These are phyloP conservation scores for Latrodectus geometricus DNA, from an alignment of 1,140 invertebrate species.

Conservation along the genomic window DNA sequence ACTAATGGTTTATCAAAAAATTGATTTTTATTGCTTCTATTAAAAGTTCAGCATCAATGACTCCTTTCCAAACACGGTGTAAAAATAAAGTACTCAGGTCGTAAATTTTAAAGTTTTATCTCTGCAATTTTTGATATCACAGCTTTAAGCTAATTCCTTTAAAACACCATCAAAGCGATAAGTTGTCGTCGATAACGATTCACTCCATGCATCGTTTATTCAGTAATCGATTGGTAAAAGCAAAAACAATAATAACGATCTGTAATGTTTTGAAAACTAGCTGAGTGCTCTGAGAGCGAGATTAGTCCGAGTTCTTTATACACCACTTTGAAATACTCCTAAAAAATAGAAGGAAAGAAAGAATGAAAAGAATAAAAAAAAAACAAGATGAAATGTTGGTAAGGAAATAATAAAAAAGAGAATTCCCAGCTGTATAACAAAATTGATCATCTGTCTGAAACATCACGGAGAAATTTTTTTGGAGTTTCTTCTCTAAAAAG, in stretches of 20 bases:
- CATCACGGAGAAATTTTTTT: conserved; percentile 39
- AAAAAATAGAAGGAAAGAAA: not conserved
- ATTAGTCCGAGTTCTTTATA: conserved; percentile 17
- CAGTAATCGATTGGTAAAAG: conserved; percentile 37
- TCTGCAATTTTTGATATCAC: conserved; percentile 6
- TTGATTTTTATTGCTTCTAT: conserved; percentile 26
- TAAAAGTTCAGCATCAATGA: conserved; percentile 23
- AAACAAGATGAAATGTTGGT: conserved; percentile 16
- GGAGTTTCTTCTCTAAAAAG: conserved; percentile 4
- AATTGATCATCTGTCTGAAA: conserved; percentile 53
- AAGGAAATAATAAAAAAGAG: conserved; percentile 17
- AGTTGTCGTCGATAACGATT: conserved; percentile 32
- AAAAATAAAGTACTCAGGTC: conserved; percentile 7
- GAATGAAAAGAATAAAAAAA: not conserved
- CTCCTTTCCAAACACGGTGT: not conserved
- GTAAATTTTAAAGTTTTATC: conserved; percentile 38
- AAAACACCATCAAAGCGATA: conserved; percentile 16
- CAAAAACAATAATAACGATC: not conserved
- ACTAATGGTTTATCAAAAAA: conserved; percentile 20
- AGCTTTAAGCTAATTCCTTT: conserved; percentile 4
- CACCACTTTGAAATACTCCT: conserved; percentile 12
- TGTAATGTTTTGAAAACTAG: not conserved
- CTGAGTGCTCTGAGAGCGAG: not conserved
- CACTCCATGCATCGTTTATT: conserved; percentile 38
- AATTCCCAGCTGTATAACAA: conserved; percentile 27